Evolutionary conservation across 1,140 invertebrate genomes (phyloP).

Genomic region (Bombus impatiens): DNA sequence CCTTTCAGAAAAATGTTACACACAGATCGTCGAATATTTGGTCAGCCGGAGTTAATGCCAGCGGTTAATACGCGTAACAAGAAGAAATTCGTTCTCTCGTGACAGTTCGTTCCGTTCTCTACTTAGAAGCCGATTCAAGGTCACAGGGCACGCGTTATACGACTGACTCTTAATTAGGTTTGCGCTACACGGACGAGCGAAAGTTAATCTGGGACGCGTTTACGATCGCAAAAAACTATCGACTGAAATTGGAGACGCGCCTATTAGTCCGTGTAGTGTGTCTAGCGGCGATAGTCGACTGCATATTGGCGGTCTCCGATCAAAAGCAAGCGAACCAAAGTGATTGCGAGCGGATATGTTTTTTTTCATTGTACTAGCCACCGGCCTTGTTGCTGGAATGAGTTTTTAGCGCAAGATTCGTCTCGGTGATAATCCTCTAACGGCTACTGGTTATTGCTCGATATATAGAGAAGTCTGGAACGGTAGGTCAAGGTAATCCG

Average conservation of each 20-base stretch:
- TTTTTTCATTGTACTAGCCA: slow-evolving; percentile 16
- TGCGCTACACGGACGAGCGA: slow-evolving; percentile 61
- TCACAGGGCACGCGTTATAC: slow-evolving; percentile 64
- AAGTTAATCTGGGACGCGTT: slow-evolving; percentile 76
- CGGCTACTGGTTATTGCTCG: slow-evolving; percentile 76
- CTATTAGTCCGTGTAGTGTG: slow-evolving; percentile 59
- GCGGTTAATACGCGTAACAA: background rate
- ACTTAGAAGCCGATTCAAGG: slow-evolving; percentile 34
- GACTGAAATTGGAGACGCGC: slow-evolving; percentile 77
- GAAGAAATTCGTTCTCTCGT: slow-evolving; percentile 28
- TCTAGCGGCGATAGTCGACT: slow-evolving; percentile 64
- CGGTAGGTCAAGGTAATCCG: slow-evolving; percentile 56
- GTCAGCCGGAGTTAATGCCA: background rate
- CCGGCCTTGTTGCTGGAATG: slow-evolving; percentile 65
- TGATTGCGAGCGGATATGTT: background rate
- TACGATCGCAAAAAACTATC: slow-evolving; percentile 79
- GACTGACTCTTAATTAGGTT: slow-evolving; percentile 73
- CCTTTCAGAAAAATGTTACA: no score
- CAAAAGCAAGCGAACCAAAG: slow-evolving; percentile 66
- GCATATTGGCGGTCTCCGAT: slow-evolving; percentile 73
- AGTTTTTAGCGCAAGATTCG: slow-evolving; percentile 76
- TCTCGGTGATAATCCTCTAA: slow-evolving; percentile 76
- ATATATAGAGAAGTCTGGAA: slow-evolving; percentile 29
- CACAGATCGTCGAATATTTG: background rate
- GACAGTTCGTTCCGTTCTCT: slow-evolving; percentile 41